Evolutionary conservation across 2,113 vertebrate genomes (phyloP).

Genomic region (Cinclus mexicanus): DNA sequence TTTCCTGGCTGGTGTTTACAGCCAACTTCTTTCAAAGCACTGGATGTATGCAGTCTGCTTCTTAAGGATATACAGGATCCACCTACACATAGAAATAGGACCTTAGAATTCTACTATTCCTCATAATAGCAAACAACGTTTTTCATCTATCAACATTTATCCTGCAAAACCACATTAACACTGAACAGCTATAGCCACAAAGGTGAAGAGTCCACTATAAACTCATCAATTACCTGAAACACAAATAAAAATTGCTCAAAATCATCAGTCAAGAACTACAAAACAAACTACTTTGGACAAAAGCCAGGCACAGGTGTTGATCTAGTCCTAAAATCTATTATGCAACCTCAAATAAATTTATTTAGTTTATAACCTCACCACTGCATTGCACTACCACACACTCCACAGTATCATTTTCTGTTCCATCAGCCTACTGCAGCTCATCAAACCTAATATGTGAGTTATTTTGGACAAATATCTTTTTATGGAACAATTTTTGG

Average conservation of each 20-base stretch:
- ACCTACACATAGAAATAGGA: not conserved
- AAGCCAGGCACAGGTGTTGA: not conserved
- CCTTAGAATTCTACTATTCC: not conserved
- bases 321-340: not conserved
- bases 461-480: not conserved
- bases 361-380: not conserved
- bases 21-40: not conserved
- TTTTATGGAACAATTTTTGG: not conserved
- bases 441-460: not conserved
- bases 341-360: not conserved
- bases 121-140: not conserved
- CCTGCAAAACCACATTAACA: not conserved
- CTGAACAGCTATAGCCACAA: not conserved
- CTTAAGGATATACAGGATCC: not conserved
- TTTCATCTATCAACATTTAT: not conserved
- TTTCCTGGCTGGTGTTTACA: not conserved
- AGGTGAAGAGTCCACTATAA: not conserved
- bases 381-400: not conserved
- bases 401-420: not conserved
- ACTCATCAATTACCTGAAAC: not conserved
- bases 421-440: not conserved
- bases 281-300: not conserved
- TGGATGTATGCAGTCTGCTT: not conserved
- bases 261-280: not conserved
- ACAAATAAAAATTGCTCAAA: not conserved